Evolutionary conservation across 2,888 invertebrate genomes (phyloP), one percentile per base, ranked within the genome.

Genomic region (Brachyptera risi): DNA sequence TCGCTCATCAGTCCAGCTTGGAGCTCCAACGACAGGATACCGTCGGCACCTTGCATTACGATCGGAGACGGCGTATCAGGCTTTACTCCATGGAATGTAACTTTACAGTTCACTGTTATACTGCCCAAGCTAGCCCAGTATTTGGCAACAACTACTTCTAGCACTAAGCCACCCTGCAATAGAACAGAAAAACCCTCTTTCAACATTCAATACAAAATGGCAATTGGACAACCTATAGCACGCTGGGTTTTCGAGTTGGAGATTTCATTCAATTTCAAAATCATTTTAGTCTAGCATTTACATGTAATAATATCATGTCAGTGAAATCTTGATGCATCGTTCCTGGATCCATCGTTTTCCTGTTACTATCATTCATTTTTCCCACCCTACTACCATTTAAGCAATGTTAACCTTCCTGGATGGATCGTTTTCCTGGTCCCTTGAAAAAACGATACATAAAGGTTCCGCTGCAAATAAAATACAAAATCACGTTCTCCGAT

Each of bases 61-160:
- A 85, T 76, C 65, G 21, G 13, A 3, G 81, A 79, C 63, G 78
- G 68, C 27, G 80, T 83, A 72, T 84, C 84, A n/a, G 89, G 81
- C 71, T 83, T 80, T 58, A 94, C 80, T 1, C 96, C 95, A 75
- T 86, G 86, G 76, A 97, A 93, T 70, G 87, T 84, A 47, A 97
- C 75, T 38, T 79, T 82, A 74, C 92, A 93, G 73, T 86, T 84
- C 21, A 94, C 73, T 42, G 74, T 76, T 59, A 88, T 82, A 44
- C 89, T 89, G 26, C 93, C 94, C 58, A 90, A 79, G 78, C 89
- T 93, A 9, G 95, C 91, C 96, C 96, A 97, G 82, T 93, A 96
- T 75, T 96, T 96, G 7, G 94, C 94, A 64, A 97, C 81, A 61
- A 88, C 92, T 42, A 97, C 77, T 77, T 98, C 97, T 62, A 97